Evolutionary conservation across 1,140 invertebrate species (phyloP).

Genomic region (Triops longicaudatus): DNA sequence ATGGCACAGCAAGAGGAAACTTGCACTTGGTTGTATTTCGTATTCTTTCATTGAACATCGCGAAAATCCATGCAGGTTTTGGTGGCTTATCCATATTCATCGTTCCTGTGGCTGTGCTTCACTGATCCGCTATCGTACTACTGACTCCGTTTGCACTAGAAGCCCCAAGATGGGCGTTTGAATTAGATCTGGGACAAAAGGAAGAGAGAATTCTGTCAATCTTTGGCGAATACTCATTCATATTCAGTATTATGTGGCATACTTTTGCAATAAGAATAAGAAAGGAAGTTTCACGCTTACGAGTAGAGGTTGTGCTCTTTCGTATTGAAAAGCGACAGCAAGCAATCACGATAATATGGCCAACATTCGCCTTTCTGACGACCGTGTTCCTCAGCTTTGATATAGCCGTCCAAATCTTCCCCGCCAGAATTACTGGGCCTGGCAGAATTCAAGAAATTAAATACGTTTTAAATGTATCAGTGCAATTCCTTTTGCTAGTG

Average conservation of each 20-base stretch:
- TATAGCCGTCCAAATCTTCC: neutral
- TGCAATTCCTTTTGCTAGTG: neutral
- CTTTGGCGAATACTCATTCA: neutral
- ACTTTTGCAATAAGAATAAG: no score
- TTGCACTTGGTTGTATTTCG: neutral
- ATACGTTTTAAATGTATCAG: neutral
- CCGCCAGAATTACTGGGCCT: slow-evolving; percentile 16
- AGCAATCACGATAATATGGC: slow-evolving; percentile 18
- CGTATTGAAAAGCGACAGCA: slow-evolving; percentile 15
- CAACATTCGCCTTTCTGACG: slow-evolving; percentile 21
- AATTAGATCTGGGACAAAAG: neutral
- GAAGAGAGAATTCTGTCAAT: neutral
- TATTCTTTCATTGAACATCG: neutral
- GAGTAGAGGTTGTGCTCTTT: slow-evolving; percentile 15
- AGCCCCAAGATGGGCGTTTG: neutral
- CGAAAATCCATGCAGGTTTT: neutral
- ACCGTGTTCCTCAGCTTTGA: slow-evolving; percentile 18
- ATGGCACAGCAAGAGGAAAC: slow-evolving; percentile 11
- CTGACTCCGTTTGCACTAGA: neutral
- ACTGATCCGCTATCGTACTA: neutral
- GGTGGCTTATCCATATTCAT: neutral
- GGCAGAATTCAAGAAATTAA: neutral
- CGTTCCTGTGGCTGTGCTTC: neutral
- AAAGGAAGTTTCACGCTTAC: neutral
- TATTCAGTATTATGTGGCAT: no score